These are phyloP conservation scores for Tenrec ecaudatus DNA, from an alignment of 2,113 vertebrate species.

Conservation along the genomic window DNA sequence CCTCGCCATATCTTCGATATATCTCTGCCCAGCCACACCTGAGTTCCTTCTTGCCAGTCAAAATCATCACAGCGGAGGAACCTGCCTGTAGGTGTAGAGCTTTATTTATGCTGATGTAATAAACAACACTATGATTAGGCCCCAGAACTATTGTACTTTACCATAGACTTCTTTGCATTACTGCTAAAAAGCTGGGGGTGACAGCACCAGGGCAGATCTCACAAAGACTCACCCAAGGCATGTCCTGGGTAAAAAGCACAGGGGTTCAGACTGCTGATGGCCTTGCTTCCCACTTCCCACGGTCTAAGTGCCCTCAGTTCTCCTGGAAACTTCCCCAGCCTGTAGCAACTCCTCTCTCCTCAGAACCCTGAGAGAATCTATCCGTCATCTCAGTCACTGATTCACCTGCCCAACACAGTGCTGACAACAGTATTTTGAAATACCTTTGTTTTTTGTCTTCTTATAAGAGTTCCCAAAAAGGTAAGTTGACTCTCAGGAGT, in stretches of 20 bases:
- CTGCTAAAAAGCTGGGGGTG: neutral
- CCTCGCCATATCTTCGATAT: no score
- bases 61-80: neutral
- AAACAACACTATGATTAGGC: accelerated
- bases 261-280: neutral
- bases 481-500: neutral
- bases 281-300: neutral
- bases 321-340: neutral
- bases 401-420: no score
- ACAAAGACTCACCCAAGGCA: neutral
- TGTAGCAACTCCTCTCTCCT: no score
- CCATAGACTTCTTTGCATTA: neutral
- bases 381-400: neutral
- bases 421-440: neutral
- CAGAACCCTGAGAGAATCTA: no score
- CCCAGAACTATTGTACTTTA: neutral
- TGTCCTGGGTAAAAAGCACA: neutral
- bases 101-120: neutral
- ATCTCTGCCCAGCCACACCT: no score
- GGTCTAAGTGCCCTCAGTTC: no score
- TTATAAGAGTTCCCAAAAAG: neutral
- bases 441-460: neutral
- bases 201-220: neutral
- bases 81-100: neutral
- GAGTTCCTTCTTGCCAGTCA: neutral